Evolutionary conservation across 2,888 invertebrate species (phyloP), one percentile per base, ranked within the genome.

Genomic region (Scaptodrosophila latifasciaeformis): DNA sequence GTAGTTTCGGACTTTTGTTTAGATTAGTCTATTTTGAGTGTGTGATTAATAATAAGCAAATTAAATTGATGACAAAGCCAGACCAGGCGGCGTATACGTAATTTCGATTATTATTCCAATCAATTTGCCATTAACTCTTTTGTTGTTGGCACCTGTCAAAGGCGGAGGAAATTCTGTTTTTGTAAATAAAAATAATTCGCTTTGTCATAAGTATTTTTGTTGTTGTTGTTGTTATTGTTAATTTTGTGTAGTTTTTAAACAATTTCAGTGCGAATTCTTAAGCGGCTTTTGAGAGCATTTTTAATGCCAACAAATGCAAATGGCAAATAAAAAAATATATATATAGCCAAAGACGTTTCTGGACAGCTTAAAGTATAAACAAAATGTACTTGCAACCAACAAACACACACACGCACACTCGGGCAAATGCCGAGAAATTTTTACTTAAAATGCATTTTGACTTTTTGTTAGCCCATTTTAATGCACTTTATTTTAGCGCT

Each of bases 291-390:
- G 68, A 72, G 72, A 72, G 72, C 66, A 69, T 77, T 76, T 60
- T 72, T 72, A 79, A 76, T 79, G 76, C 76, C 69, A 57, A n/a
- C n/a, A n/a, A n/a, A n/a, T n/a, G n/a, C n/a, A n/a, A 60, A 68
- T 65, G 54, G 55, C 47, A 70, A 58, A 58, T 58, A 49, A 64
- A 75, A 70, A 59, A n/a, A n/a, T n/a, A n/a, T n/a, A n/a, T n/a
- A n/a, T n/a, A n/a, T n/a, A 65, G 53, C 4, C 37, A 37, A 37
- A 37, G 13, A 35, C 6, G 2, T 27, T 40, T 34, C 49, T 68
- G 65, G 71, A 69, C 70, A 67, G 75, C 57, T 68, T 76, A 79
- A 71, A 74, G 72, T 74, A 72, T 74, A 74, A 74, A 79, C 72
- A 74, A 79, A 76, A 60, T 63, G 76, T 57, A 53, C 59, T 65